Evolutionary conservation across 1,140 invertebrate genomes (phyloP).

Genomic region (Camponotus vicinus): DNA sequence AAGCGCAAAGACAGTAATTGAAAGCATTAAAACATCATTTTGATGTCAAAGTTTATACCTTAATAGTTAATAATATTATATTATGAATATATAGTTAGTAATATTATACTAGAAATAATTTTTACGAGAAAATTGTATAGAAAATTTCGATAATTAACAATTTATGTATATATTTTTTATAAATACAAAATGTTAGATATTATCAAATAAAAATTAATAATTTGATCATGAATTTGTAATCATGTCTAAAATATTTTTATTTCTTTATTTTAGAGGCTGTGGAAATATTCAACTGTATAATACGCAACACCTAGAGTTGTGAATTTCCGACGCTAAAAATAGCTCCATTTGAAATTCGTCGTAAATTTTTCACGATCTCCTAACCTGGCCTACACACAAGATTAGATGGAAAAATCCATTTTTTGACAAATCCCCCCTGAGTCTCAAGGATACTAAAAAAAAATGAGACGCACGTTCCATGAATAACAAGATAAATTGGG

Average conservation of each 20-base stretch:
- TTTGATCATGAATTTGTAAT: not conserved
- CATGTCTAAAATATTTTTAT: not conserved
- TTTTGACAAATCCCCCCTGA: constrained; percentile 4
- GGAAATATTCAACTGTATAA: constrained; percentile 1
- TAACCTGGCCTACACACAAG: not conserved
- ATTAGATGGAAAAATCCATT: not conserved
- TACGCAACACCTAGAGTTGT: not conserved
- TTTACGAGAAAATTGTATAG: not conserved
- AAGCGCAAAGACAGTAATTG: not conserved
- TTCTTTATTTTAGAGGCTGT: not conserved
- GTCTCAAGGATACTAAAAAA: not conserved
- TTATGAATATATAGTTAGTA: not conserved
- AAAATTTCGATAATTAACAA: not conserved
- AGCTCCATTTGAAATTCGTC: not conserved
- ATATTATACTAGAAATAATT: not conserved
- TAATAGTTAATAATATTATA: not conserved
- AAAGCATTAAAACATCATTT: not conserved
- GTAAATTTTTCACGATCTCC: not conserved
- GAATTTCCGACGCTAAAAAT: not conserved
- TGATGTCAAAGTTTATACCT: constrained; percentile 1
- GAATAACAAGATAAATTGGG: constrained; percentile 18
- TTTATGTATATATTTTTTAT: not conserved
- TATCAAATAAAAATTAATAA: not conserved
- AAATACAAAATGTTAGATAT: not conserved
- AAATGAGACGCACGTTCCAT: not conserved